Percentiles rank a stretch among this genome's conserved stretches.
Evolutionary conservation across 2,888 invertebrate species (phyloP).

Genomic region (Thymelicus acteon): DNA sequence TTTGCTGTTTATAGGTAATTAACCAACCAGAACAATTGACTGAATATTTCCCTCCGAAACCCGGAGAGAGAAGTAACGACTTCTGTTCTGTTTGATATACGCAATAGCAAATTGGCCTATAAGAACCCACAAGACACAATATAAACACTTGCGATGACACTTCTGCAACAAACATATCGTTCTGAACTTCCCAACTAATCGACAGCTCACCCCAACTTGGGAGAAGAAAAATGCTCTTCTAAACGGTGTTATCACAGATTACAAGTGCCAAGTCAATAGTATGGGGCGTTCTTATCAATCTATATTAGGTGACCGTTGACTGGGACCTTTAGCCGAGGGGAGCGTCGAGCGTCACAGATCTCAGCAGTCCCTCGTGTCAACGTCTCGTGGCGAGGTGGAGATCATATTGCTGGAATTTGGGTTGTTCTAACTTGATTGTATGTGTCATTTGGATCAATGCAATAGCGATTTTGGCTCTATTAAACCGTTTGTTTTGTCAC

Average conservation of each 20-base stretch:
- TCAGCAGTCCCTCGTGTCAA: slow-evolving; percentile 3
- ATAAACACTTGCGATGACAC: slow-evolving; percentile 14
- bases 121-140: background rate
- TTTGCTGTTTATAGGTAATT: no score
- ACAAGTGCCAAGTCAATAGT: slow-evolving; percentile 46
- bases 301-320: slow-evolving; percentile 51
- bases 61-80: no score
- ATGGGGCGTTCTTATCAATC: slow-evolving; percentile 55
- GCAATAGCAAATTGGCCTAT: background rate
- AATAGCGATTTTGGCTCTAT: no score
- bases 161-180: slow-evolving; percentile 20
- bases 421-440: slow-evolving; percentile 7
- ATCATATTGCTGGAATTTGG: slow-evolving; percentile 23
- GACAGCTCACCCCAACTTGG: slow-evolving; percentile 21
- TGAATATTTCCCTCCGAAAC: no score
- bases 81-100: background rate
- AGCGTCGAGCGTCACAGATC: slow-evolving; percentile 3
- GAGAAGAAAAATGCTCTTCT: slow-evolving; percentile 42
- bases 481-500: no score
- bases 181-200: slow-evolving; percentile 29
- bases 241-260: slow-evolving; percentile 50
- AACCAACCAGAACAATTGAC: no score
- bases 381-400: slow-evolving; percentile 20
- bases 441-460: no score
- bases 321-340: slow-evolving; percentile 20